Evolutionary conservation across 2,888 invertebrate species (phyloP), one percentile per base, ranked within the genome.

Genomic region (Tinea pellionella): DNA sequence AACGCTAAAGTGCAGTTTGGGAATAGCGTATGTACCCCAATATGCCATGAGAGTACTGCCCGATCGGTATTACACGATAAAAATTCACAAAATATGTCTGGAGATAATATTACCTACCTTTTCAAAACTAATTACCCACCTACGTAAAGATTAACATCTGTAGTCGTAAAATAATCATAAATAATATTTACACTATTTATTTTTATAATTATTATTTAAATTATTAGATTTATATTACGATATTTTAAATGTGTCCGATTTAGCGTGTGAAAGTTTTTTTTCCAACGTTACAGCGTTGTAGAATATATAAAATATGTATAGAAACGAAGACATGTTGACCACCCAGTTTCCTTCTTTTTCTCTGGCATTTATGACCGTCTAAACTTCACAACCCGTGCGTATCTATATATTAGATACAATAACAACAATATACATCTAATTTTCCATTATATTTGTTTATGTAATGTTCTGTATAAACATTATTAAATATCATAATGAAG

Each of bases 1-100:
- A 76, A 70, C 81, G 72, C 82, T 83, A 77, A 86, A 86, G 86
- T 86, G 86, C 85, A 85, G 83, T 87, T 86, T 78, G 86, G 86
- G 86, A 87, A 86, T 87, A 86, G 85, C 79, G 81, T 80, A 84
- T 79, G 81, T 79, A 77, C 58, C 32, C 85, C 83, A 85, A 87
- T 86, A 85, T 77, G 77, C 75, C 75, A 32, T 80, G 84, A 85
- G 86, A 83, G 76, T 77, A 78, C 73, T 67, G 67, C 67, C 55
- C 29, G 69, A 68, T 61, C 59, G 62, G 47, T n/a, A 15, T 47
- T 47, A 47, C 15, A 47, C 15, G 47, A 15, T 47, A 47, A 47
- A 47, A 47, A 16, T 59, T 18, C 59, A 30, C 11, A 42, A 59
- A 69, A 70, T 65, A 60, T 61, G 63, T 72, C 67, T 60, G 60